Percentiles rank a stretch among this genome's conserved stretches.
phyloP scores from a whole-genome alignment of 2,113 vertebrate genomes.

The Nanger granti region DNA sequence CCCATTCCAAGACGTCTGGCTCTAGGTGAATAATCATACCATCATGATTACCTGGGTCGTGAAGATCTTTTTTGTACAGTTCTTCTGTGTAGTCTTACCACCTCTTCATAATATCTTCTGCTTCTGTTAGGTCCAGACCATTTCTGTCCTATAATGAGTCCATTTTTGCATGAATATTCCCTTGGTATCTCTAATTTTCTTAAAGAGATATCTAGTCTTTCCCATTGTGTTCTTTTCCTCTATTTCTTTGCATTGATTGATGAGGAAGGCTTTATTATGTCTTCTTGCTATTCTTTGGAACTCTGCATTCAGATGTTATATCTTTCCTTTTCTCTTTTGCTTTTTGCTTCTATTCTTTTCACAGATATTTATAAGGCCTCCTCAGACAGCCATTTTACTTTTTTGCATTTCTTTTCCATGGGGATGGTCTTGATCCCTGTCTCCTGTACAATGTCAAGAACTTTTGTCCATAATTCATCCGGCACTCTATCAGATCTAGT shows the following conservation, averaged over 20 bases:
- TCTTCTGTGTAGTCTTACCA: background rate
- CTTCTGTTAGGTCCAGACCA: background rate
- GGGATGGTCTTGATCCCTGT: too few relatives aligned
- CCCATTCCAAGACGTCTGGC: too few relatives aligned
- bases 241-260: rapidly evolving
- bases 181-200: background rate
- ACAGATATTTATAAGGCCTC: background rate
- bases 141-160: background rate
- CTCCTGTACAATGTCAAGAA: too few relatives aligned
- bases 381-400: background rate
- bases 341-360: background rate
- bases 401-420: background rate
- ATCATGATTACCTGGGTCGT: too few relatives aligned
- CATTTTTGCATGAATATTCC: background rate
- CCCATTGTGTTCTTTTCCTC: background rate
- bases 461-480: background rate
- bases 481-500: background rate
- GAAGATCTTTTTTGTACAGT: too few relatives aligned
- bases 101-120: background rate
- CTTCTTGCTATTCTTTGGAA: background rate
- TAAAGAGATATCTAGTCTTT: background rate
- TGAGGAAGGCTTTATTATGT: background rate
- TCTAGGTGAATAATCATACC: too few relatives aligned
- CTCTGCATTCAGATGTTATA: background rate
- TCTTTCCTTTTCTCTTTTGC: background rate